A percentile compares a stretch with the other conserved stretches of the same genome.
Conservation (phyloP, 2,888 invertebrate genomes). For the Drosophila kanekoi region DNA sequence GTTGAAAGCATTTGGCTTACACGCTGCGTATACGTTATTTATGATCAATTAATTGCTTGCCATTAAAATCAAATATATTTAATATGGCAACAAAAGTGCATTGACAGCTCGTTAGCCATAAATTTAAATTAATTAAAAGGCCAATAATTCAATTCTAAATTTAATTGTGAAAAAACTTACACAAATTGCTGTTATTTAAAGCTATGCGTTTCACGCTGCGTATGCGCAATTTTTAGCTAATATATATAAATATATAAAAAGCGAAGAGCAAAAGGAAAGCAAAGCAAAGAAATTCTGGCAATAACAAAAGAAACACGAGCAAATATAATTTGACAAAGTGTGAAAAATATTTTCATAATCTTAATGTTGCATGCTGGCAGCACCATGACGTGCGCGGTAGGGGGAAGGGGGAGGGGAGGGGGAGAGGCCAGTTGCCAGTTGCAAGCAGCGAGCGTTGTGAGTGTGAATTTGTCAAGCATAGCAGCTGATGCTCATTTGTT, state of each 20-base stretch:
- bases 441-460: slow-evolving; percentile 40
- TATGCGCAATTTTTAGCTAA: slow-evolving; percentile 12
- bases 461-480: slow-evolving; percentile 67
- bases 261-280: background rate
- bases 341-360: slow-evolving; percentile 78
- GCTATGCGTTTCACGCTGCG: slow-evolving; percentile 15
- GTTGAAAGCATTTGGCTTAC: background rate
- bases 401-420: no score
- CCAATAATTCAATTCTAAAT: background rate
- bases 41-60: slow-evolving; percentile 5
- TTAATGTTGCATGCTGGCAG: slow-evolving; percentile 43
- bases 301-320: slow-evolving; percentile 36
- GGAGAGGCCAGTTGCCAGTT: slow-evolving; percentile 18
- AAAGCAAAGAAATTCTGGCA: slow-evolving; percentile 1
- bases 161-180: background rate
- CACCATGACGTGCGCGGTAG: background rate
- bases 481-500: slow-evolving; percentile 75
- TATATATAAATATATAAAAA: slow-evolving; percentile 13
- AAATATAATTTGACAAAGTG: slow-evolving; percentile 65
- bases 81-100: background rate
- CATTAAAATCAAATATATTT: background rate
- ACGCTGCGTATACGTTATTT: slow-evolving; percentile 31
- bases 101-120: background rate
- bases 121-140: slow-evolving; percentile 3
- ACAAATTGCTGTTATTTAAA: slow-evolving; percentile 5